Percentiles rank a stretch among this genome's conserved stretches.
phyloP scores from a whole-genome alignment of 2,888 invertebrate genomes.

The Aethes cnicana region DNA sequence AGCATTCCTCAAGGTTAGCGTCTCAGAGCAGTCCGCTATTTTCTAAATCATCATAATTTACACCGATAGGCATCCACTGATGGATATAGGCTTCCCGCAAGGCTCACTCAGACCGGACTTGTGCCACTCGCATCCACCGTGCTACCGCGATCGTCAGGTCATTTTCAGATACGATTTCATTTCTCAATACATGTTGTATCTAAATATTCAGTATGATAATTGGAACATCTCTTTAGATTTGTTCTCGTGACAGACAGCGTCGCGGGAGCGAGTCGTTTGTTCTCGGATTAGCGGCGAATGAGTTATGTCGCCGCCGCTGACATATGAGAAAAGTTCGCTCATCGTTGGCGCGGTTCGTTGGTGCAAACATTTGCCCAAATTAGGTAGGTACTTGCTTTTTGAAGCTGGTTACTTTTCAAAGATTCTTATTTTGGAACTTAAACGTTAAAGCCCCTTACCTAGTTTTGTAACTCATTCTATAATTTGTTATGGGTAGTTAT shows the following conservation, averaged over 20 bases:
- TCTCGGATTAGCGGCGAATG: constrained; percentile 33
- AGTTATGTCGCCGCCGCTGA: constrained; percentile 28
- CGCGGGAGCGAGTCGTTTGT: constrained; percentile 40
- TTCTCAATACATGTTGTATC: background rate
- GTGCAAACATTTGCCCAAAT: constrained; percentile 15
- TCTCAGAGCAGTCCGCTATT: too few species aligned
- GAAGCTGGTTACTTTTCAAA: background rate
- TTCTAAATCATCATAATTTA: too few species aligned
- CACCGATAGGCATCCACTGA: too few species aligned
- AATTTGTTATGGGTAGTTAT: too few species aligned
- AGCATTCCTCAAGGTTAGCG: too few species aligned
- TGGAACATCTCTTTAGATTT: constrained; percentile 29
- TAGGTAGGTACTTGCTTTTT: constrained; percentile 7
- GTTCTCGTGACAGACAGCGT: constrained; percentile 29
- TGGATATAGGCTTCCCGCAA: too few species aligned
- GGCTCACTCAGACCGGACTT: too few species aligned
- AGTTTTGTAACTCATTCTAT: too few species aligned
- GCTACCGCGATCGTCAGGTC: background rate
- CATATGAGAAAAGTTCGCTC: constrained; percentile 30
- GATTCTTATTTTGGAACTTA: background rate
- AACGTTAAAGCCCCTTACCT: too few species aligned
- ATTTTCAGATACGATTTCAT: too few species aligned
- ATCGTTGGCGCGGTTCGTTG: constrained; percentile 12
- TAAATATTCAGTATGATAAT: constrained; percentile 20
- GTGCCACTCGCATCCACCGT: too few species aligned